A percentile compares a stretch with the other conserved stretches of the same genome.
Evolutionary conservation across 2,888 invertebrate genomes (phyloP).

Genomic region (Athalia circularis): DNA sequence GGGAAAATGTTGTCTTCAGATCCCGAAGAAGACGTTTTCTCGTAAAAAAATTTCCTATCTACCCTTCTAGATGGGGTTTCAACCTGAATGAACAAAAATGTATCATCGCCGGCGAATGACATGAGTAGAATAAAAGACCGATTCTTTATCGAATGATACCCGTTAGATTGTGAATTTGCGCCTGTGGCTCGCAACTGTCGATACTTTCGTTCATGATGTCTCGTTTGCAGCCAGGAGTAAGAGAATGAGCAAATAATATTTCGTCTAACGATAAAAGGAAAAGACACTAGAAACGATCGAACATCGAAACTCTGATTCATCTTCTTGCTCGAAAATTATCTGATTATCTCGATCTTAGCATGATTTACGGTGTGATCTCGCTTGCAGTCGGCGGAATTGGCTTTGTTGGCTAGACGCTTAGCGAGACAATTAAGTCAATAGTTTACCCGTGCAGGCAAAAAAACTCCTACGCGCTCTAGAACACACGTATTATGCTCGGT

Average conservation of each 20-base stretch:
- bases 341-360: background rate
- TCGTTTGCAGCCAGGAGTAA: conserved; percentile 27
- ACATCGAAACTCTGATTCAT: background rate
- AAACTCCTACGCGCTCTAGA: conserved; percentile 70
- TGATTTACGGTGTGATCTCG: background rate
- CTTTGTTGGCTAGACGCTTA: background rate
- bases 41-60: background rate
- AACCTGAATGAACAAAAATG: background rate
- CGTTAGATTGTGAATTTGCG: background rate
- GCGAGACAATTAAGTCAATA: conserved; percentile 52
- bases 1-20: conserved; percentile 68
- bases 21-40: conserved; percentile 14
- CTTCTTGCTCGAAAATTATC: background rate
- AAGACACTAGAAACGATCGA: too few species aligned
- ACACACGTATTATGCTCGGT: conserved; percentile 70
- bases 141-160: background rate
- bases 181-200: conserved; percentile 26
- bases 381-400: background rate
- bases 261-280: background rate
- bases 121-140: conserved; percentile 1
- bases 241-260: background rate
- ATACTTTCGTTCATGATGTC: conserved; percentile 4
- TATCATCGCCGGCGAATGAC: conserved; percentile 9
- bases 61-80: background rate
- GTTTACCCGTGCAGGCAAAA: conserved; percentile 52